Conservation (phyloP, 2,797 vertebrate species). For the Masticophis lateralis region DNA sequence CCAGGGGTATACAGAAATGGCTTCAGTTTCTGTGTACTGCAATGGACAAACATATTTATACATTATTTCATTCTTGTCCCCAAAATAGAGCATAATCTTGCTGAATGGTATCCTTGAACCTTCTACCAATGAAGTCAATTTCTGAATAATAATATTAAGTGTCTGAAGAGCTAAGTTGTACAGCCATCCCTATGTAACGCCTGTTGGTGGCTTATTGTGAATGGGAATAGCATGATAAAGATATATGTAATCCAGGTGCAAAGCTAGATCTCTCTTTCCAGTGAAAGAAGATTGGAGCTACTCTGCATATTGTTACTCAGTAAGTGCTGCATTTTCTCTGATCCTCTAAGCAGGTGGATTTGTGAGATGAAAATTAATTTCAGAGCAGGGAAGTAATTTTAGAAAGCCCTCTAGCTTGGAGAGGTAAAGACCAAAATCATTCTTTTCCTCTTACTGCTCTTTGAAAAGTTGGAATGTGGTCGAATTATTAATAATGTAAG, state of each 20-base stretch:
- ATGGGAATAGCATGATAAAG: neutral
- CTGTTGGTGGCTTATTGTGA: neutral
- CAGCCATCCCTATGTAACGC: neutral
- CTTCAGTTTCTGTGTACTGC: neutral
- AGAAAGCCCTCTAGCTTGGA: neutral
- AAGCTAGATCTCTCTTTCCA: constrained; percentile 26
- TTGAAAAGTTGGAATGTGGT: neutral
- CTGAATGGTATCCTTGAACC: neutral
- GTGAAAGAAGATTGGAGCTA: neutral
- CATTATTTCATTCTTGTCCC: neutral
- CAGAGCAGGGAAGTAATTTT: neutral
- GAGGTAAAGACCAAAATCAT: neutral
- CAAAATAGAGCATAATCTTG: neutral
- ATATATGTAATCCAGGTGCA: neutral
- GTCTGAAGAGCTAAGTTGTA: neutral
- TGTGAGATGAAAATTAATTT: neutral
- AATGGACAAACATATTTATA: neutral
- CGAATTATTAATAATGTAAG: neutral
- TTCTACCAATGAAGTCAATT: neutral
- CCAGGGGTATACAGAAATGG: neutral
- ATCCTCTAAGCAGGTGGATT: neutral
- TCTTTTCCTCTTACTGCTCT: neutral
- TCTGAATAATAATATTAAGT: neutral
- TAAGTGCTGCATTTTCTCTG: neutral
- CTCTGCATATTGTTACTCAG: neutral